Base-by-base conservation (phyloP, 2,797 vertebrate genomes). In the Cossypha polioptera region DNA sequence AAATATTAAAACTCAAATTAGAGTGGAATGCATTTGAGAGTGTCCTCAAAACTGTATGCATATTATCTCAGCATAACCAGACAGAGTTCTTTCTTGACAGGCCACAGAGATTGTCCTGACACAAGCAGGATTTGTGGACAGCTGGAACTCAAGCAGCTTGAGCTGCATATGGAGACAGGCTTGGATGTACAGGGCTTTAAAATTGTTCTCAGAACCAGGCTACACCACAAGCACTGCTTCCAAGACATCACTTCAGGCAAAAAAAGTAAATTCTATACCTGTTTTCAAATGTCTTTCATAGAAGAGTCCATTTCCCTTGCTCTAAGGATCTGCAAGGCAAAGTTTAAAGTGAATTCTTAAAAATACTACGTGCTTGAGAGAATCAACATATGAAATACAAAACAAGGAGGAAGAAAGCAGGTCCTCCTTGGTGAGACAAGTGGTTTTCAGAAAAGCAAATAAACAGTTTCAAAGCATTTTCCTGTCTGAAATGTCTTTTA, bases 381-480 rank as follows among this genome's bases (percentile, higher is more conserved):
- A 68, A 54, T 20, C 5, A 5, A 68, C 3, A 53, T 10, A 13
- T 3, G 25, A 51, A 67, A 85, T 74, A 59, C 84, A 90, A 67
- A 63, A 29, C 38, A 45, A 69, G 54, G n/a, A 91, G 74, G 77
- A 7, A n/a, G 51, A 82, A 83, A 76, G 11, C 4, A 8, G 10
- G 9, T 22, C 33, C 2, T 22, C 24, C 3, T 57, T 2, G 1
- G 29, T 24, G 31, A 24, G 78, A 45, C 45, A 68, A 86, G 73
- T 45, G 76, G 48, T 11, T 83, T 91, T 38, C 65, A 78, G 83
- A 95, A 96, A 83, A 57, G 4, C 21, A 91, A 93, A 89, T 75
- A 88, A 62, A 75, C 2, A 47, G 47, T 61, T 97, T 84, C 53
- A 92, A 83, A 85, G 58, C 5, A 40, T 71, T 80, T 92, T 57